A percentile compares a stretch with the other conserved stretches of the same genome.
phyloP scores from a whole-genome alignment of 2,113 vertebrate genomes.

The Eonycteris spelaea region DNA sequence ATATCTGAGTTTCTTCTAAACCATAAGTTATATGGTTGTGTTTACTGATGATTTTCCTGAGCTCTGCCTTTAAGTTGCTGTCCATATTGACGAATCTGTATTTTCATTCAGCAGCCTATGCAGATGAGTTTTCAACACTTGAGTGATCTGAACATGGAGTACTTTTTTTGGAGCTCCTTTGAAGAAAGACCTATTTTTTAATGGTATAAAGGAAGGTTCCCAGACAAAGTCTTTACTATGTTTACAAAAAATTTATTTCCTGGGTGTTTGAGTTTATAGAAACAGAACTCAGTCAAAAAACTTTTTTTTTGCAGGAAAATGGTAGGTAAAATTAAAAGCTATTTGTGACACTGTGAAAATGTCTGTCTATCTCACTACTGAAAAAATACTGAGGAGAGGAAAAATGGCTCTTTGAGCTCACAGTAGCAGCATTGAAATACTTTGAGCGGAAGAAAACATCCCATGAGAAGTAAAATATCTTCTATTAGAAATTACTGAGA shows the following conservation, averaged over 20 bases:
- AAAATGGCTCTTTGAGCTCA: background rate
- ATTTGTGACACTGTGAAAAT: background rate
- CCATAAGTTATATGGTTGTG: background rate
- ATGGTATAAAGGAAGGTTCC: background rate
- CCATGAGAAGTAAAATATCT: background rate
- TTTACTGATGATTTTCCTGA: background rate
- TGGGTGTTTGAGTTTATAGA: background rate
- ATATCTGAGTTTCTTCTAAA: background rate
- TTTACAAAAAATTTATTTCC: background rate
- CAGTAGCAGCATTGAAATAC: background rate
- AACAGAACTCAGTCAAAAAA: background rate
- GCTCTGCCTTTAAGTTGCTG: background rate
- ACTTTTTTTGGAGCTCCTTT: background rate
- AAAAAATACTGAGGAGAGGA: background rate
- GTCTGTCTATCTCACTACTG: background rate
- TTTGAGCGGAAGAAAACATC: background rate
- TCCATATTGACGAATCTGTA: background rate
- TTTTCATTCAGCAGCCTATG: background rate
- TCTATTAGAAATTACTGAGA: background rate
- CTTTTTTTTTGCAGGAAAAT: slow-evolving; percentile 13
- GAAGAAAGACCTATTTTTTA: background rate
- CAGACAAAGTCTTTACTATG: background rate
- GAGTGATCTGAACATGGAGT: background rate
- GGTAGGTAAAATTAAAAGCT: background rate
- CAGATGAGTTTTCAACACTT: slow-evolving; percentile 10